Base-by-base conservation (phyloP, 23 tunicate genomes). In the Phallusia fumigata region DNA sequence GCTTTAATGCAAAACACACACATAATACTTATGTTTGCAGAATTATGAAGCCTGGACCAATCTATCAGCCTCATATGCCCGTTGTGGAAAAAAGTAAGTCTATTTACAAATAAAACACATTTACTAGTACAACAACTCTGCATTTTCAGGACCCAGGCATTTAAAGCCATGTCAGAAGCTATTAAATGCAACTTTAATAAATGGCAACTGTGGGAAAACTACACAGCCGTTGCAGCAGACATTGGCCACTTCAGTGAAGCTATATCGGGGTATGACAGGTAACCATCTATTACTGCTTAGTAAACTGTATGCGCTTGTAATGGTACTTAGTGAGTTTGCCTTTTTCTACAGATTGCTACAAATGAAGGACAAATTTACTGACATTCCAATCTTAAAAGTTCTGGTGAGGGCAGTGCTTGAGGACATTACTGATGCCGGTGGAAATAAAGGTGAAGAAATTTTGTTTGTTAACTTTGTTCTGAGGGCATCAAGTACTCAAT, bases 171-270 rank as follows among this genome's bases (percentile, higher is more conserved):
- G 52, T 51, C 87, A 18, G 99, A 95, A 52, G 99, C 92, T 11
- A 52, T 95, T 49, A 95, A 95, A 65, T 95, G 96, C 53, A 95
- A 95, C 69, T 90, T 83, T 36, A 86, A 87, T 69, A 79, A 84
- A 65, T 95, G 96, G 96, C 84, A 95, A 73, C 76, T 95, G 80
- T 95, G 99, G 99, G 99, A 95, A 78, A 95, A 95, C 65, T 91
- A 76, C 75, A 31, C 91, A 8, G 84, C 84, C 31, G 73, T 95
- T 1, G 33, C 81, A 26, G 84, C 85, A 11, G 99, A 95, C 50
- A 82, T 86, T 44, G 99, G 99, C 5, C 87, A 95, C 8, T 95
- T 95, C 65, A 30, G 32, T 76, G 92, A 87, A 75, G 89, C 84
- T 0, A 75, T 95, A 21, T 28, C 76, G 0, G 89, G 92, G 0